Conservation (phyloP, 2,888 invertebrate genomes). For the Helleia helle region DNA sequence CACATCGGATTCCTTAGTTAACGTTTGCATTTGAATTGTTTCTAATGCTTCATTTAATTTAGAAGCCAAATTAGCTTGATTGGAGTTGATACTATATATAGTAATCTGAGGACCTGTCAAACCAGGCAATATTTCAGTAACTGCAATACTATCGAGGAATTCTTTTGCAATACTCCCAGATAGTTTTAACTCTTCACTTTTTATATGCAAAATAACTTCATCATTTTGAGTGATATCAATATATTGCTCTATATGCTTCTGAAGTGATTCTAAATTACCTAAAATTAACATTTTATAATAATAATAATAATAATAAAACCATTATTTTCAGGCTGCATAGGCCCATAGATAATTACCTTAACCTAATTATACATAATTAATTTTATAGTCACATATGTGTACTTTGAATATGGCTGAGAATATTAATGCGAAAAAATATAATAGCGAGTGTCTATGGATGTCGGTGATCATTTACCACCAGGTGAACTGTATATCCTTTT, state of each 20-base stretch:
- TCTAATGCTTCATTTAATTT: constrained; percentile 39
- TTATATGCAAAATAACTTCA: constrained; percentile 34
- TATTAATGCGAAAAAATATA: no score
- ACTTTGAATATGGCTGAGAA: no score
- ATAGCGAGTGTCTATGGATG: no score
- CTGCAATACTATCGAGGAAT: constrained; percentile 29
- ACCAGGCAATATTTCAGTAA: constrained; percentile 19
- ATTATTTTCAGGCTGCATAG: no score
- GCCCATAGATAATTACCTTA: no score
- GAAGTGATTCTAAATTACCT: constrained; percentile 27
- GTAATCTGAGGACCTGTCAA: constrained; percentile 15
- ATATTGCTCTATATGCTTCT: constrained; percentile 45
- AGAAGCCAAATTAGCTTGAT: constrained; percentile 34
- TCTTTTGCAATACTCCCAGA: neutral
- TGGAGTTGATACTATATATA: constrained; percentile 16
- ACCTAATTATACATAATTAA: no score
- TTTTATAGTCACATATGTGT: no score
- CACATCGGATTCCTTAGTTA: constrained; percentile 35
- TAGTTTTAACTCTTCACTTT: constrained; percentile 33
- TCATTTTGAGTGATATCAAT: constrained; percentile 50
- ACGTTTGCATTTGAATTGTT: constrained; percentile 35
- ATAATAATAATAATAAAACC: no score
- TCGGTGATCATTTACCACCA: no score
- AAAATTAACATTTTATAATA: neutral
- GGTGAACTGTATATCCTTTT: no score